A percentile compares a stretch with the other conserved stretches of the same genome.
phyloP scores from a whole-genome alignment of 2,888 invertebrate genomes.

The Neoscelio sp. region DNA sequence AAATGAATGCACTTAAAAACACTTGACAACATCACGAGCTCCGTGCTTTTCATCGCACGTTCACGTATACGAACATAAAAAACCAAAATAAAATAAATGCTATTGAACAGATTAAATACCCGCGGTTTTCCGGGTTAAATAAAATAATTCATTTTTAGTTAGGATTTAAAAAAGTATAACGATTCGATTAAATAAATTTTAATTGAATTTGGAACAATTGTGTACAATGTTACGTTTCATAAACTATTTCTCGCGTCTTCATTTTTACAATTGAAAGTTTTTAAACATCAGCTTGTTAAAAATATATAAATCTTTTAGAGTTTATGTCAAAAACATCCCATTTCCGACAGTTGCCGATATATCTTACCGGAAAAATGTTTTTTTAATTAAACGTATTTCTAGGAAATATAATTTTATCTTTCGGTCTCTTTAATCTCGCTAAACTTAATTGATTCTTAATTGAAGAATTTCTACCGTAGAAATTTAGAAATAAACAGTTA shows the following conservation, averaged over 20 bases:
- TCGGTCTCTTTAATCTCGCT: conserved; percentile 17
- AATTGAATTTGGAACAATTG: no score
- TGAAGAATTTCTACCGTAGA: conserved; percentile 23
- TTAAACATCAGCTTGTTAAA: no score
- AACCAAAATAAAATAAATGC: not conserved
- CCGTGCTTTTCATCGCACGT: conserved; percentile 16
- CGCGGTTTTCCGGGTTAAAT: conserved; percentile 5
- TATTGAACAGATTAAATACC: conserved; percentile 15
- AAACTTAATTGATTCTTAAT: conserved; percentile 33
- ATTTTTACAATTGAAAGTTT: no score
- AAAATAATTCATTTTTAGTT: not conserved
- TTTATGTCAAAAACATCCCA: no score
- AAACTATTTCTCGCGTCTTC: no score
- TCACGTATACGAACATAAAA: conserved; percentile 15
- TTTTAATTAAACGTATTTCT: conserved; percentile 6
- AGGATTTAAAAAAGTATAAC: no score
- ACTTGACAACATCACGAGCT: conserved; percentile 18
- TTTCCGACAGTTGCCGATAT: no score
- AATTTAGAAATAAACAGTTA: conserved; percentile 31
- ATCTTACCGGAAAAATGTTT: not conserved
- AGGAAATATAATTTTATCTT: conserved; percentile 6
- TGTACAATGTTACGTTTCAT: no score
- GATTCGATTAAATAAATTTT: no score
- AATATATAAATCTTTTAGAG: no score
- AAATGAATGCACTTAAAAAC: conserved; percentile 34